These are phyloP conservation scores for Eubasilissa splendida DNA, from an alignment of 2,888 invertebrate species.

Conservation along the genomic window DNA sequence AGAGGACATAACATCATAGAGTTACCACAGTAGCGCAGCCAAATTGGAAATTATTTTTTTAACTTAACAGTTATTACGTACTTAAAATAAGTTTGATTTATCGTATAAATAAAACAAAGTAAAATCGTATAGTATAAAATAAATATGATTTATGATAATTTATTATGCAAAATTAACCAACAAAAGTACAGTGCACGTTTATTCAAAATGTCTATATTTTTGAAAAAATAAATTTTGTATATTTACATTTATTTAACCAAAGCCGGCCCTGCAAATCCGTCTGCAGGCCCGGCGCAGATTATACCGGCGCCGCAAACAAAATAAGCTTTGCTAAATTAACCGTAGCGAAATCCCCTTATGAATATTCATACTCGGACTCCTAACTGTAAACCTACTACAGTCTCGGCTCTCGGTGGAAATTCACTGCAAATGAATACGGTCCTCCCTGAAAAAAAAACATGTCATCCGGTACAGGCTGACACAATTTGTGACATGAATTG, in stretches of 20 bases:
- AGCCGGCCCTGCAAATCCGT: conserved; percentile 23
- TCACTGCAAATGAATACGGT: conserved; percentile 7
- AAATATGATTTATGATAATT: too few species aligned
- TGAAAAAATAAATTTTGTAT: neutral
- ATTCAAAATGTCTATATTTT: neutral
- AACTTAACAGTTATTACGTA: too few species aligned
- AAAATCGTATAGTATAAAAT: too few species aligned
- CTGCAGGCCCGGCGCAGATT: conserved; percentile 44
- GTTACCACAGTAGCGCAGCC: too few species aligned
- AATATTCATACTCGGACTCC: conserved; percentile 53
- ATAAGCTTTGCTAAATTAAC: conserved; percentile 58
- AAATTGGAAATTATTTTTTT: too few species aligned
- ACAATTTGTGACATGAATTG: neutral
- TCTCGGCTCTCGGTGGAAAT: neutral
- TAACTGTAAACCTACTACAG: neutral
- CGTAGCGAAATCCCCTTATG: conserved; percentile 54
- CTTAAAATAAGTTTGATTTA: too few species aligned
- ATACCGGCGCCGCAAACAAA: conserved; percentile 54
- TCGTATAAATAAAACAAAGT: neutral
- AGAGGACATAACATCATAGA: too few species aligned
- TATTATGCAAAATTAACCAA: too few species aligned
- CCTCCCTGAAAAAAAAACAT: conserved; percentile 4
- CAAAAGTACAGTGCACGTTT: too few species aligned
- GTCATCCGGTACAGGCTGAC: neutral
- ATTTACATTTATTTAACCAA: conserved; percentile 9